phyloP scores from a whole-genome alignment of 2,113 vertebrate genomes.

The Amblyornis subalaris region DNA sequence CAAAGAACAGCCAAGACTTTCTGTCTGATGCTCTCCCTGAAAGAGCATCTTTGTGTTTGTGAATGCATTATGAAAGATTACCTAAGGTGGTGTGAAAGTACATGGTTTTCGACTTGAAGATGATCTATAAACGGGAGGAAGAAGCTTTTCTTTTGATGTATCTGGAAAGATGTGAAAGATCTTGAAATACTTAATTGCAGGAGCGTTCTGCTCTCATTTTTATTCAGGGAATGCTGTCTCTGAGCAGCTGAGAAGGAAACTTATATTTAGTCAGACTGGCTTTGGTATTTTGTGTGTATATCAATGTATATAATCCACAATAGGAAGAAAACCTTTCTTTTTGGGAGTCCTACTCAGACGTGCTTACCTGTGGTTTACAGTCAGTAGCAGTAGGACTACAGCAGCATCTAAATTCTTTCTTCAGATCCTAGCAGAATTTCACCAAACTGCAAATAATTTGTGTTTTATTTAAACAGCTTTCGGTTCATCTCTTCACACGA shows the following conservation, averaged over 20 bases:
- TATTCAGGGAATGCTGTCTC: neutral
- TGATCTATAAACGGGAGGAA: neutral
- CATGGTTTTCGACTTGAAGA: neutral
- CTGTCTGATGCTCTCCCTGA: neutral
- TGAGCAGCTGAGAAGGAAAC: neutral
- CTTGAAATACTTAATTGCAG: neutral
- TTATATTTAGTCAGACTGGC: neutral
- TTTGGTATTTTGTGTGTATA: neutral
- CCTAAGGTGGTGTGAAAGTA: neutral
- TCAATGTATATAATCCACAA: neutral
- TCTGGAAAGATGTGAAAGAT: neutral
- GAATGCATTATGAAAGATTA: neutral
- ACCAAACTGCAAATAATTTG: neutral
- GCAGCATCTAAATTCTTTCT: neutral
- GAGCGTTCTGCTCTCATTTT: neutral
- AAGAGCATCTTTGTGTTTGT: slow-evolving; percentile 18
- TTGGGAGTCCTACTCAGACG: neutral
- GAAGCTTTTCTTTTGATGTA: neutral
- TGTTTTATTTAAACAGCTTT: neutral
- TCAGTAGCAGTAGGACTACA: neutral
- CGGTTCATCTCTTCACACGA: neutral
- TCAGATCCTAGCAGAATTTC: neutral
- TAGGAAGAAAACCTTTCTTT: neutral
- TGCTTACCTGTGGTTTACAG: neutral
- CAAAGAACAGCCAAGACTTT: neutral